Conservation (phyloP, 2,888 invertebrate species). For the Cantharis flavilabris region DNA sequence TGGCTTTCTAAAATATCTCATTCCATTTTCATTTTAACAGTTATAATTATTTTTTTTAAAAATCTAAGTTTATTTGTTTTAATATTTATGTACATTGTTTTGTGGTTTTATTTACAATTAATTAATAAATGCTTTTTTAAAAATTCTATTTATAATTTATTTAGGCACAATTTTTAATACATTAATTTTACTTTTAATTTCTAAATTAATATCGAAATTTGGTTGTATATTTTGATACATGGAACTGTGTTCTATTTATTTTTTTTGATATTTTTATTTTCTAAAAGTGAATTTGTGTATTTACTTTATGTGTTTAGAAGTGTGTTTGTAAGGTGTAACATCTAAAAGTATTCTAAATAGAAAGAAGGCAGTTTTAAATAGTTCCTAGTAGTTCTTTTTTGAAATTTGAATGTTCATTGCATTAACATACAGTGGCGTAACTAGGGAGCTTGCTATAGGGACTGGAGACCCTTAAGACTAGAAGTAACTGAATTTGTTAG, state of each 20-base stretch:
- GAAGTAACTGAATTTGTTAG: too few relatives aligned
- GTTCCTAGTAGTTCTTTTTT: neutral
- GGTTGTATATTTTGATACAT: neutral
- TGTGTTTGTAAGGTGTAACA: neutral
- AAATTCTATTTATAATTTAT: slow-evolving; percentile 4
- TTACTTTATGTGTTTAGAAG: neutral
- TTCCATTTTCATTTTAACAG: slow-evolving; percentile 2
- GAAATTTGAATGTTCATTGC: neutral
- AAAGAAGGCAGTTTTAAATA: neutral
- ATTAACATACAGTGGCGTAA: too few relatives aligned
- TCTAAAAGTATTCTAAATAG: neutral
- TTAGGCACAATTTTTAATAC: slow-evolving; percentile 18
- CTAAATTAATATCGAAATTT: neutral
- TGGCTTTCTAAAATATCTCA: neutral
- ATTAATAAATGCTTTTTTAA: slow-evolving; percentile 6
- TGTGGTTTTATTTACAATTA: slow-evolving; percentile 14
- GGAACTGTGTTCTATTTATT: neutral
- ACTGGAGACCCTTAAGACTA: too few relatives aligned
- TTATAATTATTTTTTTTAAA: slow-evolving; percentile 2
- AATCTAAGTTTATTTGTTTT: slow-evolving; percentile 1
- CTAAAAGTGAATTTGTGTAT: neutral
- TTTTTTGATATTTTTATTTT: neutral
- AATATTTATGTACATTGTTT: slow-evolving; percentile 5
- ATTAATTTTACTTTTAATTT: neutral
- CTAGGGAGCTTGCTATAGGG: too few relatives aligned